Base-by-base conservation (phyloP, 2,888 invertebrate genomes). In the Aleiodes alternator region DNA sequence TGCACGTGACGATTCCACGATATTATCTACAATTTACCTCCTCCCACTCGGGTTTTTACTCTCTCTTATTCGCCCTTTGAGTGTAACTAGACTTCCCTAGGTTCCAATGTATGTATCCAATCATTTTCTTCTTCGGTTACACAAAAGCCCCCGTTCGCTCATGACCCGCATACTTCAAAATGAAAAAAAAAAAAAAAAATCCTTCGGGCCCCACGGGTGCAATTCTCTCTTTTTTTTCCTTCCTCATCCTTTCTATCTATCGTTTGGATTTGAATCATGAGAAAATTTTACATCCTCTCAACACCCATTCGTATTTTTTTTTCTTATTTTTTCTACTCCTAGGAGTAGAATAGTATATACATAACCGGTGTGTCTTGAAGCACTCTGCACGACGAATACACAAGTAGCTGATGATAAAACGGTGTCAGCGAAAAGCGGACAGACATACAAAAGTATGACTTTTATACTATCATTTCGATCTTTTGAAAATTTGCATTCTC, bases 401-500 rank as follows among this genome's bases (percentile, higher is more conserved):
- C 68, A 76, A 80, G 74, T 69, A 56, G 75, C 57, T 64, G 12
- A 57, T 69, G 50, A 57, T 78, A 71, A 73, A 80, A 80, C 76
- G 78, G 75, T 80, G 81, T 80, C 80, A 80, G 79, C 79, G 73
- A 69, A 78, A 82, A 81, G 71, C 69, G 66, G 53, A 72, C 61
- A 23, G 53, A 72, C 61, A 23, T 2, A 51, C 51, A 12, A 14
- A 16, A 31, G 48, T 38, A 66, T 64, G 38, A 70, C 71, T 69
- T 66, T 43, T 55, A 34, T 34, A 70, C 29, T 70, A 73, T 57
- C 61, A 75, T 70, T 48, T 61, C 64, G 23, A 38, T 61, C 34
- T 75, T 48, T 55, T 0, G 14, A 23, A 9, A 43, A 43, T 9
- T 9, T 9, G 8, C 3, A 43, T 43, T 43, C 9, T 8, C 0